Percentiles rank a stretch among this genome's conserved stretches.
Conservation (phyloP, 2,888 invertebrate species). For the Lagria hirta region DNA sequence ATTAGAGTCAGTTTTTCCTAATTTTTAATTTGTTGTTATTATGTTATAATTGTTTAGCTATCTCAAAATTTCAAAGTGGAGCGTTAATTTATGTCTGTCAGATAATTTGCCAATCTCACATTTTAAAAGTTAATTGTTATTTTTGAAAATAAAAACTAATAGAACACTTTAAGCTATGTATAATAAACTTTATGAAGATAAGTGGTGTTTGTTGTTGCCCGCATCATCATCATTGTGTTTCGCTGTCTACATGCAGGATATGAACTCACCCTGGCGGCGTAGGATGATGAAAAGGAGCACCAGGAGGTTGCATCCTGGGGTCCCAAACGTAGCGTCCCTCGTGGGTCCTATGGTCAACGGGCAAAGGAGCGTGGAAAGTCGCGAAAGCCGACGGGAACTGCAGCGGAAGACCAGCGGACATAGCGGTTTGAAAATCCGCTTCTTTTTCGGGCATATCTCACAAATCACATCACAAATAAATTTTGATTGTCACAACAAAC, state of each 20-base stretch:
- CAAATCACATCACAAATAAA: constrained; percentile 24
- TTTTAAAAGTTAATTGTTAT: too few relatives aligned
- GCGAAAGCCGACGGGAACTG: constrained; percentile 55
- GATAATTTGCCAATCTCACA: too few relatives aligned
- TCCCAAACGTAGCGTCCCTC: constrained; percentile 54
- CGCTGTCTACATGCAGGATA: too few relatives aligned
- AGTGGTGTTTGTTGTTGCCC: not conserved
- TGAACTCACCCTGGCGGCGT: constrained; percentile 45
- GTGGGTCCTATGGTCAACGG: constrained; percentile 61
- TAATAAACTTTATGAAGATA: too few relatives aligned
- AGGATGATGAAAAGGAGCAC: constrained; percentile 46
- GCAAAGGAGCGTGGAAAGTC: constrained; percentile 62
- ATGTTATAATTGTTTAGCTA: too few relatives aligned
- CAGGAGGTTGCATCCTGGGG: constrained; percentile 51
- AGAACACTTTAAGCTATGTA: too few relatives aligned
- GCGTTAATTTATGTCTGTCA: too few relatives aligned
- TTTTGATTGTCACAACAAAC: constrained; percentile 14
- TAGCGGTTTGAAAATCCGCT: constrained; percentile 51
- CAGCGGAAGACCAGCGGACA: constrained; percentile 53
- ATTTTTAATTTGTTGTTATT: too few relatives aligned
- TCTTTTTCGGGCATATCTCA: constrained; percentile 53
- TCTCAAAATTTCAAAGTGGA: too few relatives aligned
- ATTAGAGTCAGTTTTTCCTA: too few relatives aligned
- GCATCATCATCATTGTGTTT: too few relatives aligned
- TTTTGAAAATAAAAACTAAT: too few relatives aligned